Percentiles rank a stretch among this genome's conserved stretches.
These are phyloP conservation scores for Aricia agestis DNA, from an alignment of 1,140 invertebrate genomes.

Conservation along the genomic window DNA sequence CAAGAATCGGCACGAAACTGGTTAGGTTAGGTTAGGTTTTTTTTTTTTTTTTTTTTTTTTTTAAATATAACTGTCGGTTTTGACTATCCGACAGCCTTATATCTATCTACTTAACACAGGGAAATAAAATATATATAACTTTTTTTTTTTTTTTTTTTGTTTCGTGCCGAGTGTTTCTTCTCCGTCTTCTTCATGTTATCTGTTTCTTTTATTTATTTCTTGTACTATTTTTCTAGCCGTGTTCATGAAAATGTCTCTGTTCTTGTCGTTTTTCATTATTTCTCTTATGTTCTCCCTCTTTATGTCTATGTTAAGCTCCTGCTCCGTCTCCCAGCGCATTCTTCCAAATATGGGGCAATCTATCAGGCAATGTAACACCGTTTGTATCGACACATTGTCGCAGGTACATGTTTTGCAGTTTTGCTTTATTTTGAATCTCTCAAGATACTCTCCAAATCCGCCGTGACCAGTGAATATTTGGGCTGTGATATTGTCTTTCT, in stretches of 20 bases:
- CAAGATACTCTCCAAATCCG: background rate
- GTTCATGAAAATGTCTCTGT: background rate
- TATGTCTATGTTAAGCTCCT: background rate
- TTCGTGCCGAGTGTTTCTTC: background rate
- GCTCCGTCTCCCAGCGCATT: background rate
- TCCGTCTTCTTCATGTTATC: background rate
- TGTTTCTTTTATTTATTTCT: background rate
- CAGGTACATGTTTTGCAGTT: background rate
- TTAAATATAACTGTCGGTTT: too few species aligned
- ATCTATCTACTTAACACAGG: too few species aligned
- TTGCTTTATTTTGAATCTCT: background rate
- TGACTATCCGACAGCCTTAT: too few species aligned
- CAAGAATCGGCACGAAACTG: too few species aligned
- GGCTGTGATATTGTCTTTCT: background rate
- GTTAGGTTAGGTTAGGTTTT: too few species aligned
- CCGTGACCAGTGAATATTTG: background rate
- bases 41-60: too few species aligned
- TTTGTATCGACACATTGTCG: background rate
- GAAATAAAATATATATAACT: background rate
- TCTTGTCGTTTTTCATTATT: background rate
- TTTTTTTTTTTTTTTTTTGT: background rate
- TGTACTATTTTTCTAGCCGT: background rate
- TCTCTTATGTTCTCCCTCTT: background rate
- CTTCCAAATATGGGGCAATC: background rate
- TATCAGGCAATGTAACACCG: background rate